Conservation (phyloP, 2,113 vertebrate species). For the Hipposideros armiger region DNA sequence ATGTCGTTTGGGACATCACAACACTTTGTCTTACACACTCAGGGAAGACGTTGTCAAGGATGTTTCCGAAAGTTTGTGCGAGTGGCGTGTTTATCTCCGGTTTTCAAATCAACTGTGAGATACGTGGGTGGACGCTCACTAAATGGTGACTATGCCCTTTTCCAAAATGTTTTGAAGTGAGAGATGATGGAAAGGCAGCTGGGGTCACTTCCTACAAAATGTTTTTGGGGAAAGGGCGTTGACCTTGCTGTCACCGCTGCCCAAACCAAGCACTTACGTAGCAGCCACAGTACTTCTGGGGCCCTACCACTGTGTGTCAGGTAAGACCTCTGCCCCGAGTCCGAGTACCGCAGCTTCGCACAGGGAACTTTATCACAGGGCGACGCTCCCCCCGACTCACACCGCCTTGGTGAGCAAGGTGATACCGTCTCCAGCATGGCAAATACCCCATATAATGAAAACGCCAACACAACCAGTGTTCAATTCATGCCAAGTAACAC, state of each 20-base stretch:
- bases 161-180: not conserved
- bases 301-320: not conserved
- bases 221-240: not conserved
- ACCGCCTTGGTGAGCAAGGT: not conserved
- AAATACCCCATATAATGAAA: no score
- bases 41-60: not conserved
- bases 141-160: not conserved
- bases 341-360: not conserved
- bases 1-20: not conserved
- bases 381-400: not conserved
- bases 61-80: not conserved
- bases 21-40: not conserved
- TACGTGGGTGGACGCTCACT: not conserved
- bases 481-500: not conserved
- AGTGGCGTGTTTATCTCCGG: not conserved
- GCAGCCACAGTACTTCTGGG: not conserved
- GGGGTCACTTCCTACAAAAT: not conserved
- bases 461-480: no score
- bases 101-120: not conserved
- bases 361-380: not conserved
- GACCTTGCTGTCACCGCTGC: not conserved
- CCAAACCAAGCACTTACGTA: not conserved
- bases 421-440: no score
- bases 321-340: not conserved
- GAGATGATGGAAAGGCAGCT: not conserved